These are phyloP conservation scores for Maniola jurtina DNA, from an alignment of 1,140 invertebrate genomes.

Conservation along the genomic window DNA sequence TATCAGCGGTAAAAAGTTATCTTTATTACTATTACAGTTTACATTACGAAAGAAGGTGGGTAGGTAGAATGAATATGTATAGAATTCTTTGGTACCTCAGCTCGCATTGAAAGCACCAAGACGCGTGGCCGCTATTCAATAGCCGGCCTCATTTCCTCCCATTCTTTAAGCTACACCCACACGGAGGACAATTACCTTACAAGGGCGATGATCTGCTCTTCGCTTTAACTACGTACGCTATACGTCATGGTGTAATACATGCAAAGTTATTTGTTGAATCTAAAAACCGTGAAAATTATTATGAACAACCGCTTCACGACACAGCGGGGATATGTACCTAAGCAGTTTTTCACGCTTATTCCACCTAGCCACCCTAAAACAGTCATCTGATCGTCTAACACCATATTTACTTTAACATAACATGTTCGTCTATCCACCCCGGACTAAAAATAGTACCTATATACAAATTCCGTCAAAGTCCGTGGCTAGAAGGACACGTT, in stretches of 20 bases:
- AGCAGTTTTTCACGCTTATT: too few species aligned
- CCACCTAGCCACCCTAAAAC: too few species aligned
- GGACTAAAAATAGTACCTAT: too few species aligned
- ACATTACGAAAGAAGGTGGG: neutral
- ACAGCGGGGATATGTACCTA: too few species aligned
- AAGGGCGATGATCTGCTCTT: conserved; percentile 39
- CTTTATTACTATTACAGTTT: neutral
- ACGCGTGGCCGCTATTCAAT: conserved; percentile 27
- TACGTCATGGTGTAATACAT: neutral
- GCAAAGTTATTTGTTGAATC: neutral
- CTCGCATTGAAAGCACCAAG: conserved; percentile 1
- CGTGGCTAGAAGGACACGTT: too few species aligned
- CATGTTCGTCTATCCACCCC: too few species aligned
- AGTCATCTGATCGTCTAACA: too few species aligned
- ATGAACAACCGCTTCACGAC: too few species aligned
- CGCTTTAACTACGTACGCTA: conserved; percentile 8
- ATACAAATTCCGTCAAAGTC: too few species aligned
- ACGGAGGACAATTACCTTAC: conserved; percentile 35
- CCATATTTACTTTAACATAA: too few species aligned
- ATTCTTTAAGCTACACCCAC: conserved; percentile 40
- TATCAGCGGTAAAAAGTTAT: too few species aligned
- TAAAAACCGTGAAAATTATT: too few species aligned
- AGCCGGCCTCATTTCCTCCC: conserved; percentile 41
- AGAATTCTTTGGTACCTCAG: neutral
- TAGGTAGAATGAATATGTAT: neutral